phyloP scores from a whole-genome alignment of 2,888 invertebrate species.

The Diachrysia chrysitis region DNA sequence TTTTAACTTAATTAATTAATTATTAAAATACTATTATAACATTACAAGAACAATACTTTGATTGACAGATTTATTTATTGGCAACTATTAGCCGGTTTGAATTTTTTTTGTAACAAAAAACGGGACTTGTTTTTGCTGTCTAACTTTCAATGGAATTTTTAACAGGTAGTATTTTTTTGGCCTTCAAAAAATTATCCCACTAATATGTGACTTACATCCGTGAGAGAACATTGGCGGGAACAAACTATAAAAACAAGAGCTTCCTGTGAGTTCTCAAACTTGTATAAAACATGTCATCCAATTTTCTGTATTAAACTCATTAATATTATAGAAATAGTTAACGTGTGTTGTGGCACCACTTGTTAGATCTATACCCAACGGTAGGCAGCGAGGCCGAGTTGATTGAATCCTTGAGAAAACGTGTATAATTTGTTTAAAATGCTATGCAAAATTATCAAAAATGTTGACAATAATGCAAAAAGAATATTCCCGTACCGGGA shows the following conservation, averaged over 20 bases:
- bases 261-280: not conserved
- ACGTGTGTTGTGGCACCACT: too few relatives aligned
- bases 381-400: too few relatives aligned
- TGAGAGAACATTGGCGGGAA: conserved; percentile 23
- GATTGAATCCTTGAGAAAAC: too few relatives aligned
- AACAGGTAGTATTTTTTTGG: not conserved
- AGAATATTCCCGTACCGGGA: conserved; percentile 90
- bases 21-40: not conserved
- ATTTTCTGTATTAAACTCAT: not conserved
- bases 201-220: conserved; percentile 28
- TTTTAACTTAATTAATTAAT: too few relatives aligned
- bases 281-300: not conserved
- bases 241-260: not conserved
- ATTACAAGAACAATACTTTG: conserved; percentile 10
- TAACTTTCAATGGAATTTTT: conserved; percentile 14
- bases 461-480: not conserved
- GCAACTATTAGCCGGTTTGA: conserved; percentile 27
- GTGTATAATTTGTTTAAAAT: too few relatives aligned
- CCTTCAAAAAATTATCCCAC: conserved; percentile 36
- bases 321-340: too few relatives aligned
- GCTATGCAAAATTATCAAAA: not conserved
- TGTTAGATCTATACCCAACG: too few relatives aligned
- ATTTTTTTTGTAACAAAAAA: conserved; percentile 10
- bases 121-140: conserved; percentile 21
- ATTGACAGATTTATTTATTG: conserved; percentile 21